Evolutionary conservation across 1,140 invertebrate genomes (phyloP), one percentile per base, ranked within the genome.

Genomic region (Aphis craccivora): DNA sequence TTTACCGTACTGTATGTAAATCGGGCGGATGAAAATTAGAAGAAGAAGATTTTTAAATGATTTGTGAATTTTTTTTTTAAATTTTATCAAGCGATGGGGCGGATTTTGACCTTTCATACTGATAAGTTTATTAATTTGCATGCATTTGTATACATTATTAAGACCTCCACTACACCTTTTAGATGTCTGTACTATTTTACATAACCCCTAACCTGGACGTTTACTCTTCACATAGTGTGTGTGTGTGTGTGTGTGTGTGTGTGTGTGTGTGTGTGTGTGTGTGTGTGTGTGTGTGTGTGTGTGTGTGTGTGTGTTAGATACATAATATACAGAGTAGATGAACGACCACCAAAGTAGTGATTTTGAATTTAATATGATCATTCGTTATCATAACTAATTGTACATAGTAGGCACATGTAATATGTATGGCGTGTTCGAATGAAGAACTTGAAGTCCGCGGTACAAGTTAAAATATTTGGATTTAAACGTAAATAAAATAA

Each of bases 401-500:
- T 30, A 14, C 11, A 67, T 67, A n/a, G 30, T 83, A 40, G 5
- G 37, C 22, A 9, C 1, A 3, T 20, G 14, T 35, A 18, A 18
- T 37, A 37, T 83, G 37, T 83, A 20, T 23, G 81, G 9, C 22
- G 23, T 25, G 22, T 22, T 40, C 22, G 23, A 9, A 84, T 25
- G 37, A 45, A 45, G 30, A 86, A 48, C 25, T 8, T 14, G 30
- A 45, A 43, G 37, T 43, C 40, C 23, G 40, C 4, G 40, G 83
- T 30, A 86, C 40, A 43, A 86, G 37, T 23, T 48, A 45, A n/a
- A 87, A 51, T 87, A 48, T 87, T 87, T 87, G 37, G 86, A 87
- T 87, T 87, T 35, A 87, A 87, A 51, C 7, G 86, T 45, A 51
- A 87, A 87, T 30, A 20, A 87, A 87, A 87, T 87, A 87, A 87